Evolutionary conservation across 2,888 invertebrate genomes (phyloP).

Genomic region (Philhelius pedissequus): DNA sequence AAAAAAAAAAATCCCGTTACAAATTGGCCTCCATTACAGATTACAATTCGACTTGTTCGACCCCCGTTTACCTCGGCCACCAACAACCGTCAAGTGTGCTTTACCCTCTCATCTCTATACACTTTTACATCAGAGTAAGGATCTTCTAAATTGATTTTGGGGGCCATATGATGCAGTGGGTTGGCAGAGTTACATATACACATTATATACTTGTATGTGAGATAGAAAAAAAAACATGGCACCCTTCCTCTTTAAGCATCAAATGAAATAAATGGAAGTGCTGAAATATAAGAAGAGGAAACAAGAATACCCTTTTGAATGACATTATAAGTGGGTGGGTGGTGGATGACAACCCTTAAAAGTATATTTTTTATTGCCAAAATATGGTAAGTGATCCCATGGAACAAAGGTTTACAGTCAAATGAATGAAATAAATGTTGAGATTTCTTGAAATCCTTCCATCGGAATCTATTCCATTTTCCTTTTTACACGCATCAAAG

Average conservation of each 20-base stretch:
- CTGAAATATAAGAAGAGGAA: neutral
- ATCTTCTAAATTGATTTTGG: slow-evolving; percentile 41
- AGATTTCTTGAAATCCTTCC: slow-evolving; percentile 33
- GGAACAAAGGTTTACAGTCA: neutral
- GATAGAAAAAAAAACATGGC: neutral
- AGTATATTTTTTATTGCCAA: slow-evolving; percentile 58
- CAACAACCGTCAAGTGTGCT: slow-evolving; percentile 8
- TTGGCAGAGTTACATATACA: neutral
- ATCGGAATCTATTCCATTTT: neutral
- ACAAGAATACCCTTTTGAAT: slow-evolving; percentile 25
- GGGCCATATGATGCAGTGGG: neutral
- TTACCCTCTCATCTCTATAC: slow-evolving; percentile 14
- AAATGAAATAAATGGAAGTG: slow-evolving; percentile 10
- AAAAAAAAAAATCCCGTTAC: slow-evolving; percentile 54
- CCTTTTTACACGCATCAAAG: neutral
- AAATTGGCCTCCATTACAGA: slow-evolving; percentile 65
- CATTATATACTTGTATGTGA: too few species aligned
- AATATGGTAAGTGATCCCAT: slow-evolving; percentile 58
- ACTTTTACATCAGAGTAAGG: slow-evolving; percentile 15
- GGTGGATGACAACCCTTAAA: slow-evolving; percentile 55
- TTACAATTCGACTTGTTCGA: slow-evolving; percentile 57
- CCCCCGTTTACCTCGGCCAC: slow-evolving; percentile 25
- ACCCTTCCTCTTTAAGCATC: neutral
- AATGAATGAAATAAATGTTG: slow-evolving; percentile 56
- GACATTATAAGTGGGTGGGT: slow-evolving; percentile 63